Percentiles rank a stretch among this genome's conserved stretches.
These are phyloP conservation scores for Oreochromis tanganicae DNA, from an alignment of 2,113 vertebrate genomes.

Conservation along the genomic window DNA sequence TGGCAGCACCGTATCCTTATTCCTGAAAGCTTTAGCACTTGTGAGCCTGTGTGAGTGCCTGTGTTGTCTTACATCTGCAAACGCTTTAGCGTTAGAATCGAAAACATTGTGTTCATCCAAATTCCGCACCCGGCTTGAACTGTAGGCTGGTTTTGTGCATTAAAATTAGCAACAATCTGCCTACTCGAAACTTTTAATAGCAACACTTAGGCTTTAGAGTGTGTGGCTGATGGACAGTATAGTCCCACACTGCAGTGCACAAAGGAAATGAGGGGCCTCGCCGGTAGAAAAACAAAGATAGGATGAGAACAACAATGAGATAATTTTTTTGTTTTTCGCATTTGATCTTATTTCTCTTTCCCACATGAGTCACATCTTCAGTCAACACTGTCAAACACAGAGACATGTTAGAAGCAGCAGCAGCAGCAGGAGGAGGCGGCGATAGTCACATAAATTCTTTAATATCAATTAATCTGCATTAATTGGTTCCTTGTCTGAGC, in stretches of 20 bases:
- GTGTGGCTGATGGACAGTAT: neutral
- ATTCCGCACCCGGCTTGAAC: neutral
- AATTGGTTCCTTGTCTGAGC: conserved; percentile 55
- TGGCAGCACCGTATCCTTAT: conserved; percentile 98
- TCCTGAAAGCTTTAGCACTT: neutral
- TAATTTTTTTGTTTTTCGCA: neutral
- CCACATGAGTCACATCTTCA: conserved; percentile 5
- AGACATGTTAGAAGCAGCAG: neutral
- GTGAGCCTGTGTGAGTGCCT: neutral
- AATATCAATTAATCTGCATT: conserved; percentile 67
- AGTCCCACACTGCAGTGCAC: neutral
- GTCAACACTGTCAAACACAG: neutral
- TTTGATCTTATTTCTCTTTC: neutral
- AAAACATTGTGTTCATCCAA: neutral
- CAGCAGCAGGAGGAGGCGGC: neutral
- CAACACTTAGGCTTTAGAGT: neutral
- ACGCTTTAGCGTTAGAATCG: neutral
- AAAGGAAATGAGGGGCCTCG: neutral
- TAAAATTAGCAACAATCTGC: neutral
- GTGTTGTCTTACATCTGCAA: neutral
- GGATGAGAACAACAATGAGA: neutral
- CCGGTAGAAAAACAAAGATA: neutral
- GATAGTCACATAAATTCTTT: conserved; percentile 40
- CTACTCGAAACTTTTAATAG: neutral
- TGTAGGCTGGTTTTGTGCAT: neutral